Conservation (phyloP, 2,113 vertebrate genomes). For the Phocoena phocoena region DNA sequence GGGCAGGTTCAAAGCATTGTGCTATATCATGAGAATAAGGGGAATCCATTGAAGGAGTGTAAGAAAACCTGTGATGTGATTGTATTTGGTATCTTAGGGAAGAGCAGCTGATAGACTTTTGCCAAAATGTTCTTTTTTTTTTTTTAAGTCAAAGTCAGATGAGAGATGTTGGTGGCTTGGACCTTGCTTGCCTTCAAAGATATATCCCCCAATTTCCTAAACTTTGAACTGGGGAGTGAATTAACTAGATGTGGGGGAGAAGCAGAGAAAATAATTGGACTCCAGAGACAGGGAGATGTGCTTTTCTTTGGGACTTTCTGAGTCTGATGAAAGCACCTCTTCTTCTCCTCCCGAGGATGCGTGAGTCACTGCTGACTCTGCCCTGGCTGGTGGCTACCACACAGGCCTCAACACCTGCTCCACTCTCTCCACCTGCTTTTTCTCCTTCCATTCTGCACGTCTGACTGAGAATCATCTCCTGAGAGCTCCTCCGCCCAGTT, state of each 20-base stretch:
- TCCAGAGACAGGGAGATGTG: neutral
- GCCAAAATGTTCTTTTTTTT: neutral
- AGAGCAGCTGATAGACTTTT: neutral
- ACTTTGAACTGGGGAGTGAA: neutral
- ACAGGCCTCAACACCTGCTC: neutral
- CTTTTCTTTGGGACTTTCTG: neutral
- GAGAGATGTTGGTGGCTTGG: neutral
- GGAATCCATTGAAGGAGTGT: accelerated
- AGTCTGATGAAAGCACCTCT: neutral
- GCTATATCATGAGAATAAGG: neutral
- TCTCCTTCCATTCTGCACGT: neutral
- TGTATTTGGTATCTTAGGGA: constrained; percentile 5
- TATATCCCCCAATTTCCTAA: neutral
- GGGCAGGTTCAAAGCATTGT: neutral
- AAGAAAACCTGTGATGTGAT: neutral
- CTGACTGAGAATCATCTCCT: neutral
- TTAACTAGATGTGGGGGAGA: neutral
- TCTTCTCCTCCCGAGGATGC: neutral
- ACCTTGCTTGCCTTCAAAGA: neutral
- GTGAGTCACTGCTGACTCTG: neutral
- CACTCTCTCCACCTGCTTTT: neutral
- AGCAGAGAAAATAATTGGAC: neutral
- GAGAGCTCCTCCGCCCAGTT: neutral
- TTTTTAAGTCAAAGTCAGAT: neutral
- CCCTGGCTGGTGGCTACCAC: neutral